Evolutionary conservation across 2,113 vertebrate species (phyloP).

Genomic region (Oncorhynchus nerka): DNA sequence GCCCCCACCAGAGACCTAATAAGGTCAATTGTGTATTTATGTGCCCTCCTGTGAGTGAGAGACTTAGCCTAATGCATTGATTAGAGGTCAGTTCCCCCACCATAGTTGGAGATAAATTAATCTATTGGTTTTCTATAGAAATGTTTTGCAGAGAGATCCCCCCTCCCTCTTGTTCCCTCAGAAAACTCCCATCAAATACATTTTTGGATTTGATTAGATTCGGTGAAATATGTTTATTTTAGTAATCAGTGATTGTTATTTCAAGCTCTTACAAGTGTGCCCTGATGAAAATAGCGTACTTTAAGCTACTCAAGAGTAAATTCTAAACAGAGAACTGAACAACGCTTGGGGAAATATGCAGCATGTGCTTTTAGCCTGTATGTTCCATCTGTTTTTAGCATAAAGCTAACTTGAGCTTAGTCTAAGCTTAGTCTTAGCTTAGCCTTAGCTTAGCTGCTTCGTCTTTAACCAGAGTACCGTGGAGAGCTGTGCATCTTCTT

Average conservation of each 20-base stretch:
- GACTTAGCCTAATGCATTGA: constrained; percentile 52
- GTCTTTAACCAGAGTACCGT: too few relatives aligned
- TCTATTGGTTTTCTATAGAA: not conserved
- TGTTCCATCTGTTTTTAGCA: constrained; percentile 4
- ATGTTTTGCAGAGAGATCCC: not conserved
- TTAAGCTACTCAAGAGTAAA: not conserved
- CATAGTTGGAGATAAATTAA: constrained; percentile 28
- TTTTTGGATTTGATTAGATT: constrained; percentile 18
- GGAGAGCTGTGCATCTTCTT: constrained; percentile 1
- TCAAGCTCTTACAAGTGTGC: not conserved
- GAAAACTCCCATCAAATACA: constrained; percentile 15
- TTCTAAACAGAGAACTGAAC: not conserved
- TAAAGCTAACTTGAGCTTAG: not conserved
- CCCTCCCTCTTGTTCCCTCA: not conserved
- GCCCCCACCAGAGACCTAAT: constrained; percentile 56
- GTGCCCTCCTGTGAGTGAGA: constrained; percentile 46
- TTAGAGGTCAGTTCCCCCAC: constrained; percentile 56
- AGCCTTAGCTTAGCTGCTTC: too few relatives aligned
- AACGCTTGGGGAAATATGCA: not conserved
- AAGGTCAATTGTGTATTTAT: constrained; percentile 46
- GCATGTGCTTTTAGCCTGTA: not conserved
- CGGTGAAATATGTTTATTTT: not conserved
- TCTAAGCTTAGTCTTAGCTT: too few relatives aligned
- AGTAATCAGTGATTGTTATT: constrained; percentile 6
- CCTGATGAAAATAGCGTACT: constrained; percentile 17